phyloP scores from a whole-genome alignment of 2,888 invertebrate genomes.

The Drosophila multiciliata region DNA sequence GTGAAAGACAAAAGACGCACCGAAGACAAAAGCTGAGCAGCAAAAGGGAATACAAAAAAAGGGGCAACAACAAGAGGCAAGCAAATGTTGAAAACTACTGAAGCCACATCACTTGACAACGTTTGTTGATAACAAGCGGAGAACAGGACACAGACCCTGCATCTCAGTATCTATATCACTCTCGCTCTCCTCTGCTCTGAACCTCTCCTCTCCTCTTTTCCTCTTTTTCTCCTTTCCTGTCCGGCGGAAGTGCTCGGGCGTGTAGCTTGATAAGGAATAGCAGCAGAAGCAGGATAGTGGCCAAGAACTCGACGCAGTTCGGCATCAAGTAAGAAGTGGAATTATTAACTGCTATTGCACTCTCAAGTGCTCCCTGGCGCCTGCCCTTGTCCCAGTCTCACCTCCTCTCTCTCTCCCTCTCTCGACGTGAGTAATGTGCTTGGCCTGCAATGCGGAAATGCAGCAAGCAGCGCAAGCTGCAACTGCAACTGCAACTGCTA shows the following conservation, averaged over 20 bases:
- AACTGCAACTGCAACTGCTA: slow-evolving; percentile 14
- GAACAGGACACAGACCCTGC: slow-evolving; percentile 22
- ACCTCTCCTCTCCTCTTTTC: neutral
- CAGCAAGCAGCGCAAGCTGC: slow-evolving; percentile 39
- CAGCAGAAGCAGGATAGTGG: slow-evolving; percentile 33
- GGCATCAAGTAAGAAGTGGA: slow-evolving; percentile 64
- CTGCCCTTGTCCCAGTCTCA: neutral
- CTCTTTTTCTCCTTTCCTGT: slow-evolving; percentile 3
- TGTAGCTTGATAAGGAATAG: slow-evolving; percentile 59
- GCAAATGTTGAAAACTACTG: slow-evolving; percentile 40
- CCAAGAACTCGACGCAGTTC: slow-evolving; percentile 57
- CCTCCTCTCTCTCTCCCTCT: neutral
- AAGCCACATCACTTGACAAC: slow-evolving; percentile 60
- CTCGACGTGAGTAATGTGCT: slow-evolving; percentile 69
- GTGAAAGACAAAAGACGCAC: slow-evolving; percentile 73
- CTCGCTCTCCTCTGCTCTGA: neutral
- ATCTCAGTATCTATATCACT: neutral
- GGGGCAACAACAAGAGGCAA: slow-evolving; percentile 24
- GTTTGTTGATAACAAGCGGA: slow-evolving; percentile 65
- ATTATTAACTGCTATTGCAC: slow-evolving; percentile 78
- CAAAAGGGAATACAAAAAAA: slow-evolving; percentile 15
- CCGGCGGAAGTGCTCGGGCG: slow-evolving; percentile 57
- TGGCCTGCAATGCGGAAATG: slow-evolving; percentile 76
- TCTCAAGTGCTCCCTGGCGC: slow-evolving; percentile 66
- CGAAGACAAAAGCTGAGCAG: slow-evolving; percentile 62